phyloP scores from a whole-genome alignment of 1,140 invertebrate genomes.

The Caenorhabditis briggsae region DNA sequence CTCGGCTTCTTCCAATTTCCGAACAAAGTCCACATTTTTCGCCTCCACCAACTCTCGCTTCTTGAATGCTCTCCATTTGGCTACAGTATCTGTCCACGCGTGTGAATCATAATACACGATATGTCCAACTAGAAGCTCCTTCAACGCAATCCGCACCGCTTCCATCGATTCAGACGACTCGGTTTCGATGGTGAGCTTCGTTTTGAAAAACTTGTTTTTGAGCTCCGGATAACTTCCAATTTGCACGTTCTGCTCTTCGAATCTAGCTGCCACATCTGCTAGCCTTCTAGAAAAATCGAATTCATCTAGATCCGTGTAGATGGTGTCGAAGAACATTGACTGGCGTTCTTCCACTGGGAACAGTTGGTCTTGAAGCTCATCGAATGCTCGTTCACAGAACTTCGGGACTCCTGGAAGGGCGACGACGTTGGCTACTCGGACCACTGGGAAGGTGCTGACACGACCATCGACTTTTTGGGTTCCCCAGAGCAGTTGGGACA shows the following conservation, averaged over 20 bases:
- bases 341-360: constrained; percentile 75
- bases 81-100: constrained; percentile 70
- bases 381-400: constrained; percentile 82
- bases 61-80: constrained; percentile 42
- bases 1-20: constrained; percentile 54
- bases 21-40: constrained; percentile 32
- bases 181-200: constrained; percentile 79
- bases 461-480: constrained; percentile 71
- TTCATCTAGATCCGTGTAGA: constrained; percentile 82
- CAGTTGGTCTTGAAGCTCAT: constrained; percentile 74
- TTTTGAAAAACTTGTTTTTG: constrained; percentile 80
- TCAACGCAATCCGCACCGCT: constrained; percentile 68
- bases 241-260: constrained; percentile 80
- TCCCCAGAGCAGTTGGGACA: constrained; percentile 78
- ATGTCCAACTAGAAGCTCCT: constrained; percentile 57
- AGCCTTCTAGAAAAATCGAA: constrained; percentile 80
- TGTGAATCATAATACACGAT: constrained; percentile 78
- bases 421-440: constrained; percentile 84
- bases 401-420: constrained; percentile 86
- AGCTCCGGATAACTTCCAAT: constrained; percentile 84
- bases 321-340: constrained; percentile 78
- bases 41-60: neutral
- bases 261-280: constrained; percentile 79
- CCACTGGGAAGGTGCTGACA: constrained; percentile 81
- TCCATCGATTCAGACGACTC: constrained; percentile 73